Conservation (phyloP, 2,888 invertebrate species). For the Tenthredo livida region DNA sequence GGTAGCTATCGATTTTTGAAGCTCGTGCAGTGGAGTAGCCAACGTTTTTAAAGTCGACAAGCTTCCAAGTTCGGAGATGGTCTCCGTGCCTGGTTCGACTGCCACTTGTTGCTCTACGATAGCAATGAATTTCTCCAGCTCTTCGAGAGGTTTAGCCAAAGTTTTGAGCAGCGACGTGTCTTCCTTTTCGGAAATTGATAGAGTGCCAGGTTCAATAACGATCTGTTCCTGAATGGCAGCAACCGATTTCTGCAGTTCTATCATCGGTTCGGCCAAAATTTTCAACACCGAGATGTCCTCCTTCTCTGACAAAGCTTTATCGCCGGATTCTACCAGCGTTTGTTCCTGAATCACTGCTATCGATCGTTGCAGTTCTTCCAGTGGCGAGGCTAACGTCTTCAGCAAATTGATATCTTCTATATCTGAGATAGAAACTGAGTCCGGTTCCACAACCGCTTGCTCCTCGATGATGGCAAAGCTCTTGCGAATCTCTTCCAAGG, state of each 20-base stretch:
- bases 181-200: constrained; percentile 55
- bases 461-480: constrained; percentile 79
- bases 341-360: constrained; percentile 76
- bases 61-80: constrained; percentile 69
- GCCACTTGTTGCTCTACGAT: constrained; percentile 67
- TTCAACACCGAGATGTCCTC: constrained; percentile 72
- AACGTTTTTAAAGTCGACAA: constrained; percentile 63
- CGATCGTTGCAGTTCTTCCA: constrained; percentile 73
- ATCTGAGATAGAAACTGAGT: constrained; percentile 55
- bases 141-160: constrained; percentile 67
- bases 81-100: constrained; percentile 66
- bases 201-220: constrained; percentile 57
- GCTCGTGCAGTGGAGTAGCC: constrained; percentile 67
- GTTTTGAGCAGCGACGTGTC: constrained; percentile 60
- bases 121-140: constrained; percentile 67
- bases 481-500: constrained; percentile 78
- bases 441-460: constrained; percentile 63
- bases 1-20: constrained; percentile 67
- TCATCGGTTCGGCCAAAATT: constrained; percentile 76
- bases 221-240: constrained; percentile 67
- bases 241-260: constrained; percentile 76
- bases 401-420: constrained; percentile 56
- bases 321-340: constrained; percentile 72
- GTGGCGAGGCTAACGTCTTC: constrained; percentile 59
- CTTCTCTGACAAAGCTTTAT: constrained; percentile 76